Evolutionary conservation across 2,113 vertebrate species (phyloP), one percentile per base, ranked within the genome.

Genomic region (Grus americana): DNA sequence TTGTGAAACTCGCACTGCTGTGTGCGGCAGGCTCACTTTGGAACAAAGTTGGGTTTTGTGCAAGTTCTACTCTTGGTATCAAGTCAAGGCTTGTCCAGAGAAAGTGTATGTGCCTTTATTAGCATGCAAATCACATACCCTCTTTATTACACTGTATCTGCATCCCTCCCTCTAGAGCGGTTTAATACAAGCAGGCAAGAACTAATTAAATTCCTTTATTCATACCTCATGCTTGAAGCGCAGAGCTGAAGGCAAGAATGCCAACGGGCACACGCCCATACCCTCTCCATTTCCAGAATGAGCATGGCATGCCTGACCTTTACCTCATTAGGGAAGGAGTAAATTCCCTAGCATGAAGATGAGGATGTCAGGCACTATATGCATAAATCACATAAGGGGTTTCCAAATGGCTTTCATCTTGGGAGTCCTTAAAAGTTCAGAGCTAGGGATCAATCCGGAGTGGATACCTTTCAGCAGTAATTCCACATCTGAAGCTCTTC

Each of bases 151-250:
- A 65, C 75, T 18, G 73, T 84, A 86, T 93, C 68, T 91, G 90
- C 87, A 81, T 86, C 89, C 67, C 85, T 94, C 91, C 87, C 85
- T 94, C 91, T 19, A 42, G 94, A 95, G 85, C 8, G 5, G 79
- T 67, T 89, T 67, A 27, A 72, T 3, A 81, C 91, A 58, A 84
- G 61, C 81, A 95, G 79, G 82, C 91, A 90, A 86, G 85, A 85
- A 84, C 73, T 94, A 95, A 97, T 96, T 95, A 96, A 96, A 97
- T 96, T 95, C 89, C 76, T 96, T 95, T 90, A 67, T 93, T 91
- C 83, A 19, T 93, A 82, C 82, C 88, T 97, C 96, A 93, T n/a
- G 54, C 90, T 90, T 21, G 58, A 62, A 82, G 83, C 29, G 62
- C 91, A 32, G 86, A 49, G 93, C 95, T 80, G 32, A 71, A 54